These are phyloP conservation scores for Solen grandis DNA, from an alignment of 1,140 invertebrate genomes.

Conservation along the genomic window DNA sequence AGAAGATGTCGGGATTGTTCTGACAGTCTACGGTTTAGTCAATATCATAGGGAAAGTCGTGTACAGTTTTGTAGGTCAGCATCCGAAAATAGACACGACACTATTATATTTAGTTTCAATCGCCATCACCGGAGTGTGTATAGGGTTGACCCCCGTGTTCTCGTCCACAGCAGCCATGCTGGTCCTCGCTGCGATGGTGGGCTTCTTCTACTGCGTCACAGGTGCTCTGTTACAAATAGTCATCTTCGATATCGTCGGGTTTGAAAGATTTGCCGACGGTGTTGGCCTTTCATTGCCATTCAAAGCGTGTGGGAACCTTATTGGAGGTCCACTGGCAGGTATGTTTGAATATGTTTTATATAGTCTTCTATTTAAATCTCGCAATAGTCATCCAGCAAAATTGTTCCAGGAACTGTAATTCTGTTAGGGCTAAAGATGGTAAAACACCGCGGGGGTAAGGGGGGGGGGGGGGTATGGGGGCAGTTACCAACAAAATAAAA, in stretches of 20 bases:
- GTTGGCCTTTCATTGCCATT: conserved; percentile 29
- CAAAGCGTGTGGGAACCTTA: conserved; percentile 31
- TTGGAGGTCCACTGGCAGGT: conserved; percentile 33
- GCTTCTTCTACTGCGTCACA: conserved; percentile 38
- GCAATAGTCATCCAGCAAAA: no score
- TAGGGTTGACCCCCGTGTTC: conserved; percentile 1
- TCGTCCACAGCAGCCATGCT: conserved; percentile 5
- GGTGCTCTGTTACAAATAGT: conserved; percentile 25
- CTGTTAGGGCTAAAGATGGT: no score
- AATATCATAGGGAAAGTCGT: conserved; percentile 22
- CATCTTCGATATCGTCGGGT: conserved; percentile 19
- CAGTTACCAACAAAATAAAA: no score
- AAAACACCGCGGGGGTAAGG: no score
- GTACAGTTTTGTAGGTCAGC: conserved; percentile 8
- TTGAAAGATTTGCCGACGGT: conserved; percentile 20
- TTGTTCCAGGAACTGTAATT: no score
- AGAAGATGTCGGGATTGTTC: not conserved
- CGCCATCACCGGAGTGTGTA: not conserved
- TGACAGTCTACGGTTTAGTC: conserved; percentile 4
- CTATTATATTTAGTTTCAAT: conserved; percentile 8
- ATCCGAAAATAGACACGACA: not conserved
- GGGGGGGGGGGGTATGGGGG: no score
- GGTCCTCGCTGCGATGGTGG: conserved; percentile 4
- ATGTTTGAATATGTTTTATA: not conserved
- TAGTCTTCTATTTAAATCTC: no score